Conservation (phyloP, 2,888 invertebrate species). For the Bellardia pandia region DNA sequence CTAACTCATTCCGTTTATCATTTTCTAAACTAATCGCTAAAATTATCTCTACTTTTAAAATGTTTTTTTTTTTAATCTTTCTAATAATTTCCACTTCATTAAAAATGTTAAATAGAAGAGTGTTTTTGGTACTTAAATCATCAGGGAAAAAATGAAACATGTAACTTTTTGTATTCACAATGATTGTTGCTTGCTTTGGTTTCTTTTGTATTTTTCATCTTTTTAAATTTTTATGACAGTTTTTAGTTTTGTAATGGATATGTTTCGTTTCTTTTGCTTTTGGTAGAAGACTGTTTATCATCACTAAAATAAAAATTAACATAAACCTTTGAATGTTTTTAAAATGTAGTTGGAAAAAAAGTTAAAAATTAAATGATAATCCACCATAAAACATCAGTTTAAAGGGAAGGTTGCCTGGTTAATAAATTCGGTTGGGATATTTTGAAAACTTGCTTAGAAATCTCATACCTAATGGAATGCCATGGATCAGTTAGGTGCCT, state of each 20-base stretch:
- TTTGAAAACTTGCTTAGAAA: too few relatives aligned
- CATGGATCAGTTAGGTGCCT: too few relatives aligned
- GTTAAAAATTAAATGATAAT: conserved; percentile 40
- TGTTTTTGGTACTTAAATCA: not conserved
- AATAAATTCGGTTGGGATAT: not conserved
- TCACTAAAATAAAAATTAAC: conserved; percentile 8
- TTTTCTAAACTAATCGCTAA: not conserved
- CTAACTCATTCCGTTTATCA: too few relatives aligned
- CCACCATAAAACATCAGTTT: not conserved
- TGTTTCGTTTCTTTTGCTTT: not conserved
- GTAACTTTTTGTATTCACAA: not conserved
- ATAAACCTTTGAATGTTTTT: not conserved
- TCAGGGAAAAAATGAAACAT: not conserved
- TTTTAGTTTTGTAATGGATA: not conserved
- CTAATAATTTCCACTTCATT: not conserved
- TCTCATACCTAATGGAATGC: too few relatives aligned
- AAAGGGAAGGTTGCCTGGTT: not conserved
- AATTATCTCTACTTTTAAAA: not conserved
- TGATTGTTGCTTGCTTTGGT: not conserved
- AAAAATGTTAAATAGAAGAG: conserved; percentile 5
- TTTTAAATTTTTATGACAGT: not conserved
- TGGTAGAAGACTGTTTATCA: too few relatives aligned
- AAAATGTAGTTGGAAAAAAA: not conserved
- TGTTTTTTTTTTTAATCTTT: not conserved
- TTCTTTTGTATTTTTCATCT: not conserved